Evolutionary conservation across 1,140 invertebrate genomes (phyloP), one percentile per base, ranked within the genome.

Genomic region (Eueides isabella): DNA sequence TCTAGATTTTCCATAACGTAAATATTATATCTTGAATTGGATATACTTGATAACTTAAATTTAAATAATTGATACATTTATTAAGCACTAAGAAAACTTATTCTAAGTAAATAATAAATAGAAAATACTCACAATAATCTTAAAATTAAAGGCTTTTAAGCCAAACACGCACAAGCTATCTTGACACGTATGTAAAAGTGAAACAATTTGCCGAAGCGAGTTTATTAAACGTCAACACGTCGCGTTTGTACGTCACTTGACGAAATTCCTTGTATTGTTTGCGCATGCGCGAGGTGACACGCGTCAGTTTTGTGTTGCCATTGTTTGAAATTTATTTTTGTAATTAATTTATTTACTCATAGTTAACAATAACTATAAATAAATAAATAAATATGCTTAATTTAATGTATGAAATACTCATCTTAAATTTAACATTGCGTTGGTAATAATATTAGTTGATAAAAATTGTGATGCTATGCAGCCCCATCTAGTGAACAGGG

Each of bases 141-240:
- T 90, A 91, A 91, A 87, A 85, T 85, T 87, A 88, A 84, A 82
- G 88, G 89, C 85, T 80, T 65, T 76, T 79, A 82, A 85, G 86
- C 89, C 88, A 63, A 82, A 86, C 84, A 81, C 87, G 86, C 77
- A 82, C 88, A 89, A 91, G 79, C 78, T 86, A 67, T 76, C 79
- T 90, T 92, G 89, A 92, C 90, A 92, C 90, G 90, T 92, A 91
- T 87, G 83, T 91, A 90, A 90, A 92, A 91, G 85, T 89, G 85
- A 89, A 89, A 81, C 79, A 77, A 79, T 33, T 77, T 78, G 68
- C 33, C 76, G 70, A 78, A 73, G 76, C 67, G 67, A 67, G 71
- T 70, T 76, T 74, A 73, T 64, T 80, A 76, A 80, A 81, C 75
- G 75, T 79, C 81, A 84, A 80, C 80, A 84, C 80, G 84, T 82